Base-by-base conservation (phyloP, 2,113 vertebrate genomes). In the Hiodon alosoides region DNA sequence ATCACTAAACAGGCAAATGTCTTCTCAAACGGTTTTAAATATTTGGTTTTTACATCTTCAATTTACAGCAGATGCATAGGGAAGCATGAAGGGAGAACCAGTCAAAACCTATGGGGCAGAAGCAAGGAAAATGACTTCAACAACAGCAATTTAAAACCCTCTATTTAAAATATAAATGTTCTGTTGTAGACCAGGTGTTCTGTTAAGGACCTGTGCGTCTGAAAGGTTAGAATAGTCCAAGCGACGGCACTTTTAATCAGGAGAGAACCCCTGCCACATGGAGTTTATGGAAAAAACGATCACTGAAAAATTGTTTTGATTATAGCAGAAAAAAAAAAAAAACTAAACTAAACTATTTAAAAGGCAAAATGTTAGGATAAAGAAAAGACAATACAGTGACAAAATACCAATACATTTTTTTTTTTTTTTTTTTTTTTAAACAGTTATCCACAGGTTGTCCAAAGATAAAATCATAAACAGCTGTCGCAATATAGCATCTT, bases 101-200 rank as follows among this genome's bases (percentile, higher is more conserved):
- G 90, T 92, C 90, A 91, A 90, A 92, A 93, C 92, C 89, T 92
- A 93, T 90, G 93, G 91, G 91, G 92, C 91, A 88, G 90, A 93
- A 94, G 89, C 91, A 87, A 84, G 3, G 81, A 90, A 70, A 92
- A 92, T 91, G 90, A 93, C 91, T 50, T 76, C 92, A 93, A 89
- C 92, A 92, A 89, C 48, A 67, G 87, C 51, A 47, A 85, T 90
- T 90, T 90, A 82, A 80, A 76, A 16, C 61, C 68, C 73, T 67
- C 65, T 87, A 90, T 90, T 92, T 90, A 91, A 94, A 94, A 94
- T 93, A 93, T 71, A 71, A 59, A 16, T 16, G 17, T 92, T 91
- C 90, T 92, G 89, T 90, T 92, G 91, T 93, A 90, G 91, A 91
- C 67, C 54, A 75, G 57, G 59, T 69, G 48, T 71, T 73, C 76